Evolutionary conservation across 2,888 invertebrate genomes (phyloP).

Genomic region (Calameuta pallipes): DNA sequence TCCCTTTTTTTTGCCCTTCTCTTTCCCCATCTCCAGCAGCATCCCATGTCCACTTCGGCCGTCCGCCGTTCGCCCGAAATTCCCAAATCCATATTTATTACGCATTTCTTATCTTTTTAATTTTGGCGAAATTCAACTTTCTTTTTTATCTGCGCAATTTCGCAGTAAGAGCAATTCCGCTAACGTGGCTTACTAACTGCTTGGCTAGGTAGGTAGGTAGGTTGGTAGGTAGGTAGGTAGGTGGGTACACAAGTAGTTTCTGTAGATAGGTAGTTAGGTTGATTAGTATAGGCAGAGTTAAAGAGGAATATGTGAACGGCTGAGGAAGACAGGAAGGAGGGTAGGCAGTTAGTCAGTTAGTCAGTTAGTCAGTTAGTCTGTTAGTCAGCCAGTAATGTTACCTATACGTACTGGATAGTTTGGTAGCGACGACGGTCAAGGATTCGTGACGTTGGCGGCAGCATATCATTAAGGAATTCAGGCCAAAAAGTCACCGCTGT

Average conservation of each 20-base stretch:
- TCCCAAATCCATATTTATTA: slow-evolving; percentile 26
- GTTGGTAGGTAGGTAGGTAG: too few relatives aligned
- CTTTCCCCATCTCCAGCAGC: slow-evolving; percentile 16
- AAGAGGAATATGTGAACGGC: too few relatives aligned
- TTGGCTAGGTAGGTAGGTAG: too few relatives aligned
- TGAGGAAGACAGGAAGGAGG: too few relatives aligned
- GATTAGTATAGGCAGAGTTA: too few relatives aligned
- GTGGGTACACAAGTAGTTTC: too few relatives aligned
- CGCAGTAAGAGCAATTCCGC: neutral
- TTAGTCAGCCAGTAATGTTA: too few relatives aligned
- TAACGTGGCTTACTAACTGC: neutral
- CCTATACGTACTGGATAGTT: too few relatives aligned
- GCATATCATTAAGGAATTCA: slow-evolving; percentile 59
- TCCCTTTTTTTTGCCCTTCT: slow-evolving; percentile 23
- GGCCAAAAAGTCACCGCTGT: slow-evolving; percentile 63
- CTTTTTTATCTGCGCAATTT: neutral
- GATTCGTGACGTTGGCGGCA: slow-evolving; percentile 52
- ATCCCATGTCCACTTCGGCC: slow-evolving; percentile 36
- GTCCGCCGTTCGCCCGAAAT: slow-evolving; percentile 24
- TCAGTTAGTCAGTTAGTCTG: too few relatives aligned
- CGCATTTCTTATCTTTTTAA: neutral
- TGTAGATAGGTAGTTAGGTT: too few relatives aligned
- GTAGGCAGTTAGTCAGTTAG: too few relatives aligned
- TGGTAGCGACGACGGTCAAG: slow-evolving; percentile 57
- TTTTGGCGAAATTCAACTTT: neutral